These are phyloP conservation scores for Uria aalge DNA, from an alignment of 2,113 vertebrate species.

Conservation along the genomic window DNA sequence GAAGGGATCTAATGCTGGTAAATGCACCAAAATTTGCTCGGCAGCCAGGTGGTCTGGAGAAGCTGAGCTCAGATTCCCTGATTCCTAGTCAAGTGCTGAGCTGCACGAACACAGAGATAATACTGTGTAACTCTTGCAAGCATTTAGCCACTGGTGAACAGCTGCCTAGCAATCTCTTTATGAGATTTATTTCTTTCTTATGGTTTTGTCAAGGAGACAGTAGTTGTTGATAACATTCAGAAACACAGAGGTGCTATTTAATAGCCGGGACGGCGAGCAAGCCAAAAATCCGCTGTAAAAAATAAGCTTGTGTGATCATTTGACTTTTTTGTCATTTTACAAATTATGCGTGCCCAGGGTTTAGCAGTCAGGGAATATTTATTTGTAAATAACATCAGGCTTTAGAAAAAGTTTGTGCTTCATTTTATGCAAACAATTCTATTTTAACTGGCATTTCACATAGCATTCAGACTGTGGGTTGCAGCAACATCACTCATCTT, in stretches of 20 bases:
- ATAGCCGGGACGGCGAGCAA: background rate
- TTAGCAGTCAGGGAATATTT: background rate
- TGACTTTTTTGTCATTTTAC: background rate
- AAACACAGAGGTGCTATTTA: slow-evolving; percentile 16
- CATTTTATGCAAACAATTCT: slow-evolving; percentile 30
- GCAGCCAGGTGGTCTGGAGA: slow-evolving; percentile 29
- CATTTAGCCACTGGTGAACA: slow-evolving; percentile 42
- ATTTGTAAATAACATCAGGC: background rate
- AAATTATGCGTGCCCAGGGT: background rate
- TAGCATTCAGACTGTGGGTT: background rate
- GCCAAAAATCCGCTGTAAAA: background rate
- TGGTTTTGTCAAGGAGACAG: slow-evolving; percentile 36
- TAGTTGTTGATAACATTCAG: slow-evolving; percentile 17
- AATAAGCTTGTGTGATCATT: background rate
- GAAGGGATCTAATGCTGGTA: background rate
- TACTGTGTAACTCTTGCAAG: slow-evolving; percentile 23
- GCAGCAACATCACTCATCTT: slow-evolving; percentile 34
- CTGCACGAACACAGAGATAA: slow-evolving; percentile 1
- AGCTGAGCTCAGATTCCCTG: background rate
- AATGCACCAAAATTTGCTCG: background rate
- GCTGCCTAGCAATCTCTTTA: slow-evolving; percentile 53
- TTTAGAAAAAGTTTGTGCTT: slow-evolving; percentile 1
- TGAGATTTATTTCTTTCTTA: slow-evolving; percentile 46
- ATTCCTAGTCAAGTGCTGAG: slow-evolving; percentile 35
- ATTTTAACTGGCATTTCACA: slow-evolving; percentile 30